A percentile compares a stretch with the other conserved stretches of the same genome.
Evolutionary conservation across 2,113 vertebrate genomes (phyloP).

Genomic region (Coturnix japonica): DNA sequence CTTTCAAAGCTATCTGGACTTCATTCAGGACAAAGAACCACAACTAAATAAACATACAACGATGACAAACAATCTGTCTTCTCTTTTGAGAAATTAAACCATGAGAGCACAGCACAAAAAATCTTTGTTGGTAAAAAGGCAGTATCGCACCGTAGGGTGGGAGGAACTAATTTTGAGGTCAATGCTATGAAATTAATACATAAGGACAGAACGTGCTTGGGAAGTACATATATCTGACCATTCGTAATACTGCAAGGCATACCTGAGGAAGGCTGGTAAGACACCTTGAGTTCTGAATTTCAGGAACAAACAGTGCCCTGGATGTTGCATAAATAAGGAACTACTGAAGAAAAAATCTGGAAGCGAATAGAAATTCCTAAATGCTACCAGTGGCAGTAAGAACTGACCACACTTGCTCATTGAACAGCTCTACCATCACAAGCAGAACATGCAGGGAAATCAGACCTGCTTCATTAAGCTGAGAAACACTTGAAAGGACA

Average conservation of each 20-base stretch:
- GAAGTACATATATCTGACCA: not conserved
- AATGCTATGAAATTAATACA: not conserved
- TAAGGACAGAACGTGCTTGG: not conserved
- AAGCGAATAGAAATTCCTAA: constrained; percentile 22
- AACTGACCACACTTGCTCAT: constrained; percentile 10
- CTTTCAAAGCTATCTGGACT: not conserved
- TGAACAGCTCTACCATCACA: constrained; percentile 1
- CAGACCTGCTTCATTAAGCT: not conserved
- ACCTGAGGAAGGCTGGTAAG: not conserved
- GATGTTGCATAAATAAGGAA: not conserved
- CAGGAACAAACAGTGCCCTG: not conserved
- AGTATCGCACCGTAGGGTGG: not conserved
- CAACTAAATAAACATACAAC: not conserved
- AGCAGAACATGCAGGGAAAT: constrained; percentile 19
- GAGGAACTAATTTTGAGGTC: not conserved
- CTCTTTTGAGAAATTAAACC: not conserved
- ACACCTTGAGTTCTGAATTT: not conserved
- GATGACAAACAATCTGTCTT: not conserved
- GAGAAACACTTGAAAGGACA: not conserved
- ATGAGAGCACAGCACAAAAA: not conserved
- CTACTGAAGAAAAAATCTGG: not conserved
- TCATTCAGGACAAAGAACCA: not conserved
- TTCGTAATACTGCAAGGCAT: not conserved
- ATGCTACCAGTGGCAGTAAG: not conserved
- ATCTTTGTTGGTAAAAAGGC: not conserved